phyloP scores from a whole-genome alignment of 2,797 vertebrate species.

The Microctenopoma steveboyesi region DNA sequence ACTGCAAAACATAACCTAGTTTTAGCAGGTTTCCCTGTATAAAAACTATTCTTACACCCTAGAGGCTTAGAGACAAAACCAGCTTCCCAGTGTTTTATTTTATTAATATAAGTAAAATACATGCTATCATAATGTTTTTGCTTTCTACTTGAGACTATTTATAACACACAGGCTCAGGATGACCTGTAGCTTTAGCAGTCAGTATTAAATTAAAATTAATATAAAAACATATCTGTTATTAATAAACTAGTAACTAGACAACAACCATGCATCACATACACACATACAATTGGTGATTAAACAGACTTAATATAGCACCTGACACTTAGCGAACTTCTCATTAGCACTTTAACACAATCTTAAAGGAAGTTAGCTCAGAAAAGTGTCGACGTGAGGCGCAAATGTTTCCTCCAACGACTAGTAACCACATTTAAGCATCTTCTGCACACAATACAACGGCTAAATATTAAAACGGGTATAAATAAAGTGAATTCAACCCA shows the following conservation, averaged over 20 bases:
- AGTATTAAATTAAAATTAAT: neutral
- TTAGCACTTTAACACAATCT: neutral
- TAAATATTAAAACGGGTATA: neutral
- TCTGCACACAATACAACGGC: neutral
- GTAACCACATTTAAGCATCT: no score
- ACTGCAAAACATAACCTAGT: no score
- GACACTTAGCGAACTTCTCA: neutral
- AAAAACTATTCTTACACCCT: neutral
- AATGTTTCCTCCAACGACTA: neutral
- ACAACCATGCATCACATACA: no score
- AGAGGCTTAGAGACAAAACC: neutral
- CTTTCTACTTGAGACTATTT: no score
- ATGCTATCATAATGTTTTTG: no score
- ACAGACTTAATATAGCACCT: no score
- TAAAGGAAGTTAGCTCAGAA: conserved; percentile 14
- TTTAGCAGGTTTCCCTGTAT: neutral
- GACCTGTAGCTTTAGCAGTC: no score
- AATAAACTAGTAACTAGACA: neutral
- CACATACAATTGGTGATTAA: neutral
- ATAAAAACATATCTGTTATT: neutral
- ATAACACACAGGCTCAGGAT: no score
- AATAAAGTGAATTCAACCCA: neutral
- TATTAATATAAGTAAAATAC: no score
- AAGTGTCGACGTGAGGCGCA: neutral
- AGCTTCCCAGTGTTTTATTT: no score